Conservation (phyloP, 2,888 invertebrate species). For the Agrochola macilenta region DNA sequence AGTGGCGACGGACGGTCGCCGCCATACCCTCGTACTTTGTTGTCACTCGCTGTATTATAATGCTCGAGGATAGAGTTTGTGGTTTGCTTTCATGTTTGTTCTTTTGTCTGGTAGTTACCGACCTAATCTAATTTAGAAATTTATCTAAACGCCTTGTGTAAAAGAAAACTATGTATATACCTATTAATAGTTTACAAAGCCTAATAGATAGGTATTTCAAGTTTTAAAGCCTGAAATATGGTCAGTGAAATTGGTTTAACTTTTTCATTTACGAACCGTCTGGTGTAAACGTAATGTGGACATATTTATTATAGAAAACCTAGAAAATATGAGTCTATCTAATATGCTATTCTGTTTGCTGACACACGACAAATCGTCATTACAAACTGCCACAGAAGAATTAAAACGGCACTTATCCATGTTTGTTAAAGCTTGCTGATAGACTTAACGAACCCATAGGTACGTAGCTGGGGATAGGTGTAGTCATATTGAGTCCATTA, state of each 20-base stretch:
- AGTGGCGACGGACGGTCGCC: conserved; percentile 77
- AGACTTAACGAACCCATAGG: conserved; percentile 26
- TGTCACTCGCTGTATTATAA: conserved; percentile 69
- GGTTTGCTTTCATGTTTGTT: conserved; percentile 23
- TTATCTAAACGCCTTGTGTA: background rate
- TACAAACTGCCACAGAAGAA: conserved; percentile 36
- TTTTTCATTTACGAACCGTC: background rate
- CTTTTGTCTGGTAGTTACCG: conserved; percentile 25
- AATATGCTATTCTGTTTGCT: conserved; percentile 38
- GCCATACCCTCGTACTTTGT: conserved; percentile 69
- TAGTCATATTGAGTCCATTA: conserved; percentile 75
- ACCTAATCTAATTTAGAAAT: conserved; percentile 7
- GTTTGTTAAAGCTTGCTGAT: conserved; percentile 36
- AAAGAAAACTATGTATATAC: background rate
- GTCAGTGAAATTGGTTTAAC: too few species aligned
- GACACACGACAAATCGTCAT: conserved; percentile 56
- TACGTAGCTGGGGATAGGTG: conserved; percentile 67
- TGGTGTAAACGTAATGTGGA: background rate
- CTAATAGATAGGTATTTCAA: too few species aligned
- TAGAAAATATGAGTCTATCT: conserved; percentile 7
- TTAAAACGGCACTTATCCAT: conserved; percentile 39
- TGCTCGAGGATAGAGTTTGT: conserved; percentile 19
- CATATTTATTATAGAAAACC: background rate
- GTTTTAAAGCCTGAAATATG: background rate
- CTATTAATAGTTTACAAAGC: too few species aligned